Percentiles rank a stretch among this genome's conserved stretches.
Evolutionary conservation across 2,888 invertebrate genomes (phyloP).

Genomic region (Oxyteleia sp.): DNA sequence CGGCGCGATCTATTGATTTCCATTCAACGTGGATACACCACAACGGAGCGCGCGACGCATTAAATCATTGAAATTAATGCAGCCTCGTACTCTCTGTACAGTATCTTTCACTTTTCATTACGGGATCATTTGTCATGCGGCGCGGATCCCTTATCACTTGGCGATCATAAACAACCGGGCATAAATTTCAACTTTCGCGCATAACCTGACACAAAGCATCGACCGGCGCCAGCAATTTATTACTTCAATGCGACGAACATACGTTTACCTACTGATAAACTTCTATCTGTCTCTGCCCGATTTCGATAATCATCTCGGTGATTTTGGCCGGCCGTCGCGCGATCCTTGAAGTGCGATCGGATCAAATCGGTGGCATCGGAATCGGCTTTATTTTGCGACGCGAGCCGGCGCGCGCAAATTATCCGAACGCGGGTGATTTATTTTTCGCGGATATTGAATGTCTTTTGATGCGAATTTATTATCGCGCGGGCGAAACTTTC

Average conservation of each 20-base stretch:
- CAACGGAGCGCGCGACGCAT: constrained; percentile 82
- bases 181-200: constrained; percentile 88
- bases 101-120: constrained; percentile 88
- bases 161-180: constrained; percentile 87
- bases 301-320: constrained; percentile 74
- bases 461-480: constrained; percentile 16
- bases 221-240: constrained; percentile 85
- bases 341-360: constrained; percentile 49
- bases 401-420: not conserved
- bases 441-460: constrained; percentile 17
- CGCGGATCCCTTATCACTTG: constrained; percentile 87
- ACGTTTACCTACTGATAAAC: constrained; percentile 82
- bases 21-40: constrained; percentile 84
- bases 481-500: constrained; percentile 7
- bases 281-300: constrained; percentile 76
- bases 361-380: constrained; percentile 24
- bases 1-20: constrained; percentile 76
- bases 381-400: not conserved
- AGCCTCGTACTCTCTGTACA: constrained; percentile 82
- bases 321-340: constrained; percentile 45
- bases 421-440: not conserved
- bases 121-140: constrained; percentile 87
- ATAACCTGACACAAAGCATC: constrained; percentile 86
- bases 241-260: constrained; percentile 84
- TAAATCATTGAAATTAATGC: constrained; percentile 88